Base-by-base conservation (phyloP, 2,113 vertebrate genomes). In the Motacilla alba region DNA sequence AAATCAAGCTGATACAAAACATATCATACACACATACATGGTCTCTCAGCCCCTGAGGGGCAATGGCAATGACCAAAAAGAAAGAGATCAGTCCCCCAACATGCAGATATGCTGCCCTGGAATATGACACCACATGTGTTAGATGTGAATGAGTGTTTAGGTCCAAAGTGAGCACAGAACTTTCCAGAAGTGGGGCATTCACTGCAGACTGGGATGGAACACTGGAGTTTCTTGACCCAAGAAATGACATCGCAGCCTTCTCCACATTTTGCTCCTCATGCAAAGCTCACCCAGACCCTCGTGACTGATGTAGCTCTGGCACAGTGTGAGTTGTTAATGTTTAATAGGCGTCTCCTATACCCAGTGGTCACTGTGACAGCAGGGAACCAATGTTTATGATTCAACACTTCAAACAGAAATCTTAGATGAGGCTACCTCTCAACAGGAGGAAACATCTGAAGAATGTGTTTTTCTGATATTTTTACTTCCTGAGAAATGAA, bases 401-500 rank as follows among this genome's bases (percentile, higher is more conserved):
- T 78, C 83, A 93, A 94, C 44, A 82, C 76, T 93, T 96, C 67
- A 89, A 90, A 95, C 13, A 17, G 72, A 93, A 85, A 86, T 85
- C 75, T 88, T 80, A 85, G 75, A 85, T 77, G 59, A 21, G 43
- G 67, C 79, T 93, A 79, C 67, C 67, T 94, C 94, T 88, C 87
- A 82, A 70, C 43, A 91, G 91, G 43, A 95, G 63, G 49, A 90
- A 92, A 94, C 78, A 93, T 93, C 96, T 86, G 76, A 96, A 80
- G 92, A 94, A 93, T 81, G 82, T 90, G 56, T 72, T 93, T 84
- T 41, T 92, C 46, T 88, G 66, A 89, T 93, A 94, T 85, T 95
- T 96, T 86, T 26, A 92, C 67, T 89, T 49, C 46, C 79, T 76
- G 66, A 87, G 95, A 86, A 96, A 50, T 90, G 83, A 92, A 94